Evolutionary conservation across 2,797 vertebrate genomes (phyloP).

Genomic region (Xerus rutilus): DNA sequence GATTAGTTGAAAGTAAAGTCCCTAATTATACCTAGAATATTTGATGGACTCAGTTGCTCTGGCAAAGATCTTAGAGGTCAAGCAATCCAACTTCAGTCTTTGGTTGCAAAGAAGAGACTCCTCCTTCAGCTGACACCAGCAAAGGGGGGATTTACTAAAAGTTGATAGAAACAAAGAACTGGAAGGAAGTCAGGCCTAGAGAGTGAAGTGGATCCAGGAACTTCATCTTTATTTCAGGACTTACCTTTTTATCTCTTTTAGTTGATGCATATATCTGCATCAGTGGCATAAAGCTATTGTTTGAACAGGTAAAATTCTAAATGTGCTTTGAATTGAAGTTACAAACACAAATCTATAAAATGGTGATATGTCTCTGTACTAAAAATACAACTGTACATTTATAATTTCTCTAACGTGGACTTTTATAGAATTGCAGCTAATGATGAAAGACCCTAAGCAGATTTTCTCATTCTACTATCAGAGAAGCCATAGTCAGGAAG

Average conservation of each 20-base stretch:
- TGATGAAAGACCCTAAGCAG: neutral
- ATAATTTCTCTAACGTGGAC: neutral
- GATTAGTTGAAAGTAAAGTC: slow-evolving; percentile 35
- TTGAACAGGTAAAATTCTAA: slow-evolving; percentile 31
- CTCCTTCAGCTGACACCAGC: neutral
- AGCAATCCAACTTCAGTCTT: slow-evolving; percentile 15
- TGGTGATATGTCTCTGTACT: neutral
- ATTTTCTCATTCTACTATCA: neutral
- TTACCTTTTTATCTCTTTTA: neutral
- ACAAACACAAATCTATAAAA: neutral
- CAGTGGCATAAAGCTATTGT: neutral
- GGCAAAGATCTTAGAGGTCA: neutral
- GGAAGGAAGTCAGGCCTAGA: neutral
- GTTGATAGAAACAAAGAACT: neutral
- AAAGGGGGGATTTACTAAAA: slow-evolving; percentile 55
- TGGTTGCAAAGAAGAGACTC: neutral
- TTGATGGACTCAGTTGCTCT: slow-evolving; percentile 1
- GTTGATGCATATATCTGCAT: neutral
- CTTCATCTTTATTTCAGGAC: neutral
- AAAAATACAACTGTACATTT: neutral
- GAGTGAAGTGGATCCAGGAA: neutral
- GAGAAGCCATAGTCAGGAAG: neutral
- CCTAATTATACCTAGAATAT: neutral
- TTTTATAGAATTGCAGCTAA: neutral
- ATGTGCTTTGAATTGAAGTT: slow-evolving; percentile 32